These are phyloP conservation scores for Cephus cinctus DNA, from an alignment of 1,140 invertebrate species.

Conservation along the genomic window DNA sequence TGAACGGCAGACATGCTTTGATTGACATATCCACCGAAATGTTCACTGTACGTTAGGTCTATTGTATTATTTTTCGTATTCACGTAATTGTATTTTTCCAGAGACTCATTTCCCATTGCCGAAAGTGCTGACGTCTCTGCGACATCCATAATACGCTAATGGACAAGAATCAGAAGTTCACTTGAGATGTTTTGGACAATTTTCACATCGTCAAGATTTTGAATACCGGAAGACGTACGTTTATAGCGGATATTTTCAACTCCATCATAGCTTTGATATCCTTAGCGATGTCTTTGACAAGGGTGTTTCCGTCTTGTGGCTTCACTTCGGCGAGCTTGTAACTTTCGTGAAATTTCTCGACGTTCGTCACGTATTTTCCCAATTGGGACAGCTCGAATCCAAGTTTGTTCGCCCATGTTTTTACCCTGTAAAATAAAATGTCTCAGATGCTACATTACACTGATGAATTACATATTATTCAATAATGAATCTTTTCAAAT, in stretches of 20 bases:
- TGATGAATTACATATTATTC: no score
- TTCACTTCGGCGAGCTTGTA: slow-evolving; percentile 72
- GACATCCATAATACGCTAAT: slow-evolving; percentile 78
- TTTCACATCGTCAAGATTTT: no score
- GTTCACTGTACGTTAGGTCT: slow-evolving; percentile 66
- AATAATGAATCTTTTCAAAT: no score
- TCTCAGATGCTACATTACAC: no score
- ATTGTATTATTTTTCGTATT: slow-evolving; percentile 70
- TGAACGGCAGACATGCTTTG: slow-evolving; percentile 85
- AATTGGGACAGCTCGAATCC: slow-evolving; percentile 70
- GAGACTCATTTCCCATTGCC: slow-evolving; percentile 59
- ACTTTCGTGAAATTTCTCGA: slow-evolving; percentile 72
- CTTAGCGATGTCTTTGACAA: slow-evolving; percentile 75
- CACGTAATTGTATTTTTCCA: slow-evolving; percentile 67
- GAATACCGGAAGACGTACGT: no score
- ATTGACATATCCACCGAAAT: slow-evolving; percentile 84
- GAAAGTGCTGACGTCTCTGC: slow-evolving; percentile 73
- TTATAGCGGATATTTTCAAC: slow-evolving; percentile 79
- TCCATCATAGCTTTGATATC: slow-evolving; percentile 82
- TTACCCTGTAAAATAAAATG: slow-evolving; percentile 61
- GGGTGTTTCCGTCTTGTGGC: slow-evolving; percentile 66
- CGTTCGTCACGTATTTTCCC: slow-evolving; percentile 70
- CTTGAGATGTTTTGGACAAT: no score
- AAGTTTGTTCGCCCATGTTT: slow-evolving; percentile 70
- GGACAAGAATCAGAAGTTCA: no score